Conservation (phyloP, 2,888 invertebrate genomes). For the Pristionchus exspectatus region DNA sequence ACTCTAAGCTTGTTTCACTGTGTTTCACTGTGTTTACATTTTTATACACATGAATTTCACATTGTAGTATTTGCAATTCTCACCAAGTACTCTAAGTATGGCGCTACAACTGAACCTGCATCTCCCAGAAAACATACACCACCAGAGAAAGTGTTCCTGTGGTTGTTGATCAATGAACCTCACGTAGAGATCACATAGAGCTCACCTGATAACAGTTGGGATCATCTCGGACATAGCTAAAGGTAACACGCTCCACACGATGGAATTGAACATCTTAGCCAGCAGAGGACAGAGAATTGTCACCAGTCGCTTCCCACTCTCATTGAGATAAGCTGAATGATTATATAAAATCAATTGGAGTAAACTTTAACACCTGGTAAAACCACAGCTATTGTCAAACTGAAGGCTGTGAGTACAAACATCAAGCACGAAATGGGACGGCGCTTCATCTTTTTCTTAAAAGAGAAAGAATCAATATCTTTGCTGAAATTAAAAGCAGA, state of each 20-base stretch:
- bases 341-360: not conserved
- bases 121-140: constrained; percentile 74
- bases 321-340: constrained; percentile 3
- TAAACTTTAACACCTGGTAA: constrained; percentile 15
- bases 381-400: not conserved
- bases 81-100: constrained; percentile 74
- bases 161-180: not conserved
- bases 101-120: constrained; percentile 74
- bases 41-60: too few species aligned
- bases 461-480: not conserved
- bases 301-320: not conserved
- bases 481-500: too few species aligned
- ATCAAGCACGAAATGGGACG: constrained; percentile 46
- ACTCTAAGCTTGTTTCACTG: too few species aligned
- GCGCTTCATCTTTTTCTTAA: constrained; percentile 52
- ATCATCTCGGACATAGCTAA: constrained; percentile 71
- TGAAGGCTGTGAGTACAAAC: constrained; percentile 37
- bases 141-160: constrained; percentile 74
- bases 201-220: constrained; percentile 50
- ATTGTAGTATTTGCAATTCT: not conserved
- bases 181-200: not conserved
- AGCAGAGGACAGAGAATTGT: constrained; percentile 71
- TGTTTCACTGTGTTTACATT: too few species aligned
- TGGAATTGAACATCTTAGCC: constrained; percentile 73
- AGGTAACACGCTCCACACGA: constrained; percentile 75